These are phyloP conservation scores for Xenopus petersii DNA, from an alignment of 2,797 vertebrate species.

Conservation along the genomic window DNA sequence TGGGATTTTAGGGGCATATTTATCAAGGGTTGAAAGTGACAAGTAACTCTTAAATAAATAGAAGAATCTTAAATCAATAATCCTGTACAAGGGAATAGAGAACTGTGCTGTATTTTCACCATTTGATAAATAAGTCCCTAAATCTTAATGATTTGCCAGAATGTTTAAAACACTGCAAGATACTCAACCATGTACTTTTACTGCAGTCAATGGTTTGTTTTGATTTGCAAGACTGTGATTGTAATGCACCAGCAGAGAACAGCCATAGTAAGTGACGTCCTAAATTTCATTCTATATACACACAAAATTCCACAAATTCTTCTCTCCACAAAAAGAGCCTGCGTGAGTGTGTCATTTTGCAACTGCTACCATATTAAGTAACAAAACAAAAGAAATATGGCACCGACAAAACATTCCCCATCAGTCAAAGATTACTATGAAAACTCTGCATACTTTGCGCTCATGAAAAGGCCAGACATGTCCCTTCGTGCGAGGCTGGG, in stretches of 20 bases:
- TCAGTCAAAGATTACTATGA: neutral
- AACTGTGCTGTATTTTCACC: too few relatives aligned
- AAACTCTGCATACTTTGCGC: neutral
- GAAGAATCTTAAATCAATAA: too few relatives aligned
- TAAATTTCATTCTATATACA: constrained; percentile 39
- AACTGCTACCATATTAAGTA: constrained; percentile 44
- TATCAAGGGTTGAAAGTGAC: too few relatives aligned
- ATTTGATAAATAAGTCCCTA: too few relatives aligned
- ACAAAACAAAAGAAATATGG: constrained; percentile 9
- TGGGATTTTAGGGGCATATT: too few relatives aligned
- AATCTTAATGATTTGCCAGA: neutral
- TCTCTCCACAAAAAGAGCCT: constrained; percentile 10
- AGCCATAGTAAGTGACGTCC: constrained; percentile 22
- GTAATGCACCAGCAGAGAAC: constrained; percentile 18
- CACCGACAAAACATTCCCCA: neutral
- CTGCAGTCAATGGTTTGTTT: constrained; percentile 26
- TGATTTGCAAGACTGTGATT: constrained; percentile 27
- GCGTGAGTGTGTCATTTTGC: constrained; percentile 5
- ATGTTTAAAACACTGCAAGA: neutral
- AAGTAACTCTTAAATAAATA: too few relatives aligned
- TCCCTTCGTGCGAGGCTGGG: neutral
- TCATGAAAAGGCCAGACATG: neutral
- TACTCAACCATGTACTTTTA: constrained; percentile 39
- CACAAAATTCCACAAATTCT: constrained; percentile 46
- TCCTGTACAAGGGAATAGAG: too few relatives aligned